These are phyloP conservation scores for Hydrocynus forskahlii DNA, from an alignment of 2,797 vertebrate genomes.

Conservation along the genomic window DNA sequence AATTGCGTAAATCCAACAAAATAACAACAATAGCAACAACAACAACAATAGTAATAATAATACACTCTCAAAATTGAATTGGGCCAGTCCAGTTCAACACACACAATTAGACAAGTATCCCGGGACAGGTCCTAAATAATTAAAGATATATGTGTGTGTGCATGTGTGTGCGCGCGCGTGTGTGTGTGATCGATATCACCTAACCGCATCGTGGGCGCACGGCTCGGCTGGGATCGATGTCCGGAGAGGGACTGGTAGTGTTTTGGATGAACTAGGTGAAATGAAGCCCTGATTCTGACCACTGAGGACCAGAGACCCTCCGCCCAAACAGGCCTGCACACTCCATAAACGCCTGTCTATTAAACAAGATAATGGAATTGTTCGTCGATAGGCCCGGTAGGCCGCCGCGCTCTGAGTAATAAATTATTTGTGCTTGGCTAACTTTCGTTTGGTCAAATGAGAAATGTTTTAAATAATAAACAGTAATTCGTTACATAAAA, in stretches of 20 bases:
- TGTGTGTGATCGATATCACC: constrained; percentile 71
- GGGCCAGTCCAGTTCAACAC: neutral
- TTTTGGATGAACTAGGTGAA: constrained; percentile 78
- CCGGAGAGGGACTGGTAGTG: constrained; percentile 78
- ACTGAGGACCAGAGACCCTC: constrained; percentile 82
- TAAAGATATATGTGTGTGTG: neutral
- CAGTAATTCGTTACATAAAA: neutral
- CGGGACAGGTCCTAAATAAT: neutral
- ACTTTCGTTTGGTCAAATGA: neutral
- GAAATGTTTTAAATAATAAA: neutral
- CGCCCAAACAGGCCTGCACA: constrained; percentile 60
- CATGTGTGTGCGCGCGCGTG: constrained; percentile 19
- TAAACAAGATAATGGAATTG: neutral
- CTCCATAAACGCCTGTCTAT: constrained; percentile 34
- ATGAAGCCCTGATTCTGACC: constrained; percentile 81
- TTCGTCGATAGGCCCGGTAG: neutral
- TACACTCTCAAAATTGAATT: no score
- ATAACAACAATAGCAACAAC: no score
- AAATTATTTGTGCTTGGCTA: neutral
- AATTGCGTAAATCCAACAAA: no score
- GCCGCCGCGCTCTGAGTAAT: neutral
- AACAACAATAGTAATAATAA: no score
- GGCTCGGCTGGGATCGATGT: constrained; percentile 67
- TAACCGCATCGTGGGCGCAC: constrained; percentile 83
- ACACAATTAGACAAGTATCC: neutral